Base-by-base conservation (phyloP, 2,888 invertebrate species). In the Stenurella melanura region DNA sequence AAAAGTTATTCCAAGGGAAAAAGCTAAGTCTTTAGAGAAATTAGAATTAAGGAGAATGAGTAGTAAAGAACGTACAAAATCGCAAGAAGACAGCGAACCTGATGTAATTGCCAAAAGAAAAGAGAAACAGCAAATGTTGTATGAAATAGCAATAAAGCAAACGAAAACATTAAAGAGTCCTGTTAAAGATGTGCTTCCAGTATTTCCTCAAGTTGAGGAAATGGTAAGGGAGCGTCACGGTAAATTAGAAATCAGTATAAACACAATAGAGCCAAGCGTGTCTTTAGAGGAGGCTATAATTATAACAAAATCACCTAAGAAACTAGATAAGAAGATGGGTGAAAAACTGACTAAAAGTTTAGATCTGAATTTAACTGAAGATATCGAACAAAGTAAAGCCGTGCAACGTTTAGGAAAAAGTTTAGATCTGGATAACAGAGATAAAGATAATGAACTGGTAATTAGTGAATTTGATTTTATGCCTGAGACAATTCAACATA, bases 101-200 rank as follows among this genome's bases (percentile, higher is more conserved):
- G 94, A 94, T 87, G 76, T 78, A 11, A 92, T 92, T 66, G 93
- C 93, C 0, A 94, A 94, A 87, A 92, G 95, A 64, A 93, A 94
- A 87, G 94, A 94, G 84, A 92, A 94, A 80, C 95, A 95, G 84
- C 95, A 95, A 86, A 93, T 94, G 91, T 88, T 95, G 1, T 95
- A 95, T 83, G 94, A 95, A 89, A 93, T 93, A 4, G 94, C 94
- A 2, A 92, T 95, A 85, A 94, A 94, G 86, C 94, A 94, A 88
- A 94, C 94, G 0, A 94, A 94, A 84, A 94, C 94, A 0, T 90
- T 94, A 80, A 92, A 94, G 42, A 94, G 94, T 87, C 95, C 95
- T 0, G 94, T 94, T 0, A 94, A 94, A 86, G 94, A 94, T 86
- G 92, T 93, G 0, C 85, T 94, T 83, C 94, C 94, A 0, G 92